Evolutionary conservation across 2,113 vertebrate genomes (phyloP), one percentile per base, ranked within the genome.

Genomic region (Cryptotis parvus): DNA sequence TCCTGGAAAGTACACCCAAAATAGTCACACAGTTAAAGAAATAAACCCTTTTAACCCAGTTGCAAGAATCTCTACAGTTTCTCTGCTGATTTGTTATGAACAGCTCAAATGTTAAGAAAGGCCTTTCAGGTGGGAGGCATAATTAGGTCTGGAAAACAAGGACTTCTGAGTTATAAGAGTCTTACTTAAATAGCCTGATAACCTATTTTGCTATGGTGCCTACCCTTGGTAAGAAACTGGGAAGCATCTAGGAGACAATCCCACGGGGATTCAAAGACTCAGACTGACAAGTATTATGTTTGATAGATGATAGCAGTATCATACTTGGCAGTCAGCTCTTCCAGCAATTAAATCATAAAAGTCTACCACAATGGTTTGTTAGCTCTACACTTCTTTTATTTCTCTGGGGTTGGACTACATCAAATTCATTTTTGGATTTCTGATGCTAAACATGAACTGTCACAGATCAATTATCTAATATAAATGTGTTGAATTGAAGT

Each of bases 1-100:
- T 90, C 58, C 20, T 93, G 45, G 75, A 90, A 88, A 79, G 74
- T 9, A 27, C 31, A 66, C 55, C 58, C 75, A 63, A 85, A 81
- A 77, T 77, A 80, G 89, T 93, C 74, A 89, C 80, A 79, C 90
- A 69, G 77, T 77, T 93, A 91, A 95, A 94, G 14, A n/a, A 92
- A 92, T 37, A 26, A 89, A 58, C 0, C 43, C 18, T 87, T 93
- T 81, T 31, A 93, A 74, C 41, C 11, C 83, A 79, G 65, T 91
- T 11, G 83, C 93, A 93, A 81, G 63, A 81, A 81, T 81, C 45
- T 93, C 74, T 91, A 65, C 29, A 88, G 65, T 10, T 65, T 75
- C 70, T 84, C 43, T 86, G 27, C 45, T 95, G 41, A 90, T 92
- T 96, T 81, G 45, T 43, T 94, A 16, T 92, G 75, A 88, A 94